These are phyloP conservation scores for Aphidius colemani DNA, from an alignment of 2,888 invertebrate genomes.

Conservation along the genomic window DNA sequence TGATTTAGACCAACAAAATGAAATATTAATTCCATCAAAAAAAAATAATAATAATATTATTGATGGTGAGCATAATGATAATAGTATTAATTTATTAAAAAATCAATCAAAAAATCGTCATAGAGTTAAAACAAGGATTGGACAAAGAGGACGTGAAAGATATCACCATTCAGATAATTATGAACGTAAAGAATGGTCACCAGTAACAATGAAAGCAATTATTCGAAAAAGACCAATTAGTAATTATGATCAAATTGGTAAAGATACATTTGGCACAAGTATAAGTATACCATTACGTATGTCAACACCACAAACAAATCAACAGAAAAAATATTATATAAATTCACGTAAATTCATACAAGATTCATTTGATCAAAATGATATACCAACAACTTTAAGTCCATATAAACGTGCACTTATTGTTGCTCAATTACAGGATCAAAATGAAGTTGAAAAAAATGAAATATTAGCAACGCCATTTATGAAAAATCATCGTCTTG, in stretches of 20 bases:
- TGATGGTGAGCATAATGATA: conserved; percentile 19
- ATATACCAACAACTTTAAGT: conserved; percentile 22
- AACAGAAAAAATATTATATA: background rate
- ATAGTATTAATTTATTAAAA: conserved; percentile 15
- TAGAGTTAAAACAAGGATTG: conserved; percentile 21
- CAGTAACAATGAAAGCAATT: conserved; percentile 27
- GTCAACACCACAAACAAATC: conserved; percentile 10
- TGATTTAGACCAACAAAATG: conserved; percentile 24
- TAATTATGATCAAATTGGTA: conserved; percentile 19
- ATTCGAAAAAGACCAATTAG: conserved; percentile 23
- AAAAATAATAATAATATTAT: conserved; percentile 12
- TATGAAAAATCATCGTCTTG: background rate
- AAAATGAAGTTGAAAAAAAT: conserved; percentile 34
- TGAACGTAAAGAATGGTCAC: too few species aligned
- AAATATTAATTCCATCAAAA: conserved; percentile 16
- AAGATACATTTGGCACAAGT: conserved; percentile 10
- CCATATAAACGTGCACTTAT: conserved; percentile 22
- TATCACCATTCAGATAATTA: conserved; percentile 17
- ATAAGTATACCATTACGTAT: conserved; percentile 10
- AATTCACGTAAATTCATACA: conserved; percentile 1
- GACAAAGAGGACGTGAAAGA: conserved; percentile 23
- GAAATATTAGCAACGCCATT: conserved; percentile 26
- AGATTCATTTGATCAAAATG: conserved; percentile 4
- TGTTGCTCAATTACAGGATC: conserved; percentile 24
- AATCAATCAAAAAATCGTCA: conserved; percentile 14